Evolutionary conservation across 2,797 vertebrate genomes (phyloP), one percentile per base, ranked within the genome.

Genomic region (Pangasius sanitwongsei): DNA sequence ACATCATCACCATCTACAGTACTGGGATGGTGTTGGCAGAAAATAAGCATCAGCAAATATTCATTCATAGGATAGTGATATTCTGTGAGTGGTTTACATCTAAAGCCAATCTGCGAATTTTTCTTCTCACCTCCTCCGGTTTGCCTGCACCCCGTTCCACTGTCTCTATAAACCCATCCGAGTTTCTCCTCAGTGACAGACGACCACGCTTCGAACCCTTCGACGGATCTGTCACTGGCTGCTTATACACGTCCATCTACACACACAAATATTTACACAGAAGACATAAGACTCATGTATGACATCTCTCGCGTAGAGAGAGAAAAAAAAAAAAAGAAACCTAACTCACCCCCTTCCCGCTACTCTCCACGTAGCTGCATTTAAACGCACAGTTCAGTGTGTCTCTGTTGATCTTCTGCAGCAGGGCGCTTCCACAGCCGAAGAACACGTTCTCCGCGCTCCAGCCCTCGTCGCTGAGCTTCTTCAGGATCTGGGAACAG

Each of bases 331-430:
- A 18, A 18, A 80, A 2, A 37, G 2, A 37, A 3, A 3, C 11
- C 5, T 13, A 41, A 87, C 93, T 69, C 77, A 97, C 96, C 94
- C 96, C 96, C 89, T 95, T 95, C 82, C 96, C 96, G 4, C 95
- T 94, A 15, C 87, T 93, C 92, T 97, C 96, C 89, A 97, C 96
- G 2, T 96, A 97, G 92, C 96, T 97, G 92, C 96, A 96, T 90
- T 97, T 97, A 89, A 97, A 97, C 86, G 96, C 96, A 78, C 96
- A 97, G 93, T 92, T 96, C 55, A 97, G 94, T 0, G 95, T 96
- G 81, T 97, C 96, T 92, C 96, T 93, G 95, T 96, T 96, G 88
- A 97, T 93, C 83, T 96, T 97, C 94, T 97, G 96, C 72, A 97
- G 94, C 83, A 97, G 90, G 74, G 96, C 92, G 6, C 96, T 95